Evolutionary conservation across 2,888 invertebrate species (phyloP).

Genomic region (Fragum sueziense): DNA sequence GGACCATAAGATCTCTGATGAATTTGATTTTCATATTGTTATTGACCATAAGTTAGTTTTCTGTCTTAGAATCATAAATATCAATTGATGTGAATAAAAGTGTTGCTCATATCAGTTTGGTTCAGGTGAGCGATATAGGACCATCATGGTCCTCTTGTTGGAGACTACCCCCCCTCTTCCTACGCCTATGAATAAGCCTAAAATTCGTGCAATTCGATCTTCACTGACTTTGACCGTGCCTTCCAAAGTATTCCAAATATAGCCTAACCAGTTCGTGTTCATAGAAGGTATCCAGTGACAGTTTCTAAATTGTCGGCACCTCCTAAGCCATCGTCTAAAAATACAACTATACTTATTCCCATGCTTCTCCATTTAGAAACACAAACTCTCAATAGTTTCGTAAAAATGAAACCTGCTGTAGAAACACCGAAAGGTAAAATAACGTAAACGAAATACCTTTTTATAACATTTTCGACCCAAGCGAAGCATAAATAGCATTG

Average conservation of each 20-base stretch:
- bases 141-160: neutral
- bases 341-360: slow-evolving; percentile 28
- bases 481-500: slow-evolving; percentile 41
- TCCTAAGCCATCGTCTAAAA: slow-evolving; percentile 41
- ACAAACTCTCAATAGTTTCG: slow-evolving; percentile 24
- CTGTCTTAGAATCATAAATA: too few relatives aligned
- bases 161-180: neutral
- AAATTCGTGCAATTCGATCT: neutral
- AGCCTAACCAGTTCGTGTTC: neutral
- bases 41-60: too few relatives aligned
- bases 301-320: slow-evolving; percentile 3
- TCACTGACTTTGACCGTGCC: neutral
- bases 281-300: neutral
- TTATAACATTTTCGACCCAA: slow-evolving; percentile 5
- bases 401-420: slow-evolving; percentile 35
- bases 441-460: slow-evolving; percentile 32
- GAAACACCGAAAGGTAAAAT: slow-evolving; percentile 40
- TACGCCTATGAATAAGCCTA: neutral
- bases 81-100: too few relatives aligned
- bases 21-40: too few relatives aligned
- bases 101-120: too few relatives aligned
- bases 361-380: slow-evolving; percentile 24
- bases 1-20: too few relatives aligned
- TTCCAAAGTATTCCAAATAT: neutral
- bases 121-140: too few relatives aligned